Evolutionary conservation across 2,113 vertebrate genomes (phyloP).

Genomic region (Tauraco erythrolophus): DNA sequence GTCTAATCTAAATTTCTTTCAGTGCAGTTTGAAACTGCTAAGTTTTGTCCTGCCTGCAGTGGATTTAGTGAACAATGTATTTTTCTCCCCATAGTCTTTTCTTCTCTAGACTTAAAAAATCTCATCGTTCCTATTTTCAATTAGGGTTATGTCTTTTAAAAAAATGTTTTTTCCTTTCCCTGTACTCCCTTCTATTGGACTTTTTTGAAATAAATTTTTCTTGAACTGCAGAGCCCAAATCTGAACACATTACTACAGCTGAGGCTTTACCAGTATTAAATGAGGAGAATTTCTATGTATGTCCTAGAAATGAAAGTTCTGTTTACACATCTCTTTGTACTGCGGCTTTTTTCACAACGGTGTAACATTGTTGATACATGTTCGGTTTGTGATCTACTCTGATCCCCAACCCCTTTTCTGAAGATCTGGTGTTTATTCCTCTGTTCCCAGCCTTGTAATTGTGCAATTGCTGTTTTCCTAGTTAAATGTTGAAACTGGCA

Average conservation of each 20-base stretch:
- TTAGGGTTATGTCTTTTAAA: not conserved
- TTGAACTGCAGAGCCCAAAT: not conserved
- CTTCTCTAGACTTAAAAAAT: not conserved
- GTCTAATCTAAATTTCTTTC: not conserved
- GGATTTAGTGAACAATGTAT: not conserved
- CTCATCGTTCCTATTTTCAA: not conserved
- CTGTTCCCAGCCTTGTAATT: not conserved
- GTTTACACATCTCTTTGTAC: not conserved
- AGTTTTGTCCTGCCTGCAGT: not conserved
- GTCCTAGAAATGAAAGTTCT: conserved; percentile 49
- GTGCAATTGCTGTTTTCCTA: not conserved
- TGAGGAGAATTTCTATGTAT: not conserved
- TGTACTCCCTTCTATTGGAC: not conserved
- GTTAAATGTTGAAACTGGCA: not conserved
- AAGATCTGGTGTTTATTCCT: not conserved
- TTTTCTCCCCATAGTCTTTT: not conserved
- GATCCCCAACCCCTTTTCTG: not conserved
- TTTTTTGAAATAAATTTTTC: not conserved
- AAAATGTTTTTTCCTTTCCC: rapidly evolving
- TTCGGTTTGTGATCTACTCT: conserved; percentile 1
- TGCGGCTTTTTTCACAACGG: not conserved
- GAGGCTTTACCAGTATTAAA: not conserved
- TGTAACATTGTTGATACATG: not conserved
- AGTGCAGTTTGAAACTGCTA: not conserved
- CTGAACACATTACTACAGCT: not conserved